A percentile compares a stretch with the other conserved stretches of the same genome.
Evolutionary conservation across 37 sponge, comb jelly and placozoan genomes (phyloP).

Genomic region (Petrosia ficiformis): DNA sequence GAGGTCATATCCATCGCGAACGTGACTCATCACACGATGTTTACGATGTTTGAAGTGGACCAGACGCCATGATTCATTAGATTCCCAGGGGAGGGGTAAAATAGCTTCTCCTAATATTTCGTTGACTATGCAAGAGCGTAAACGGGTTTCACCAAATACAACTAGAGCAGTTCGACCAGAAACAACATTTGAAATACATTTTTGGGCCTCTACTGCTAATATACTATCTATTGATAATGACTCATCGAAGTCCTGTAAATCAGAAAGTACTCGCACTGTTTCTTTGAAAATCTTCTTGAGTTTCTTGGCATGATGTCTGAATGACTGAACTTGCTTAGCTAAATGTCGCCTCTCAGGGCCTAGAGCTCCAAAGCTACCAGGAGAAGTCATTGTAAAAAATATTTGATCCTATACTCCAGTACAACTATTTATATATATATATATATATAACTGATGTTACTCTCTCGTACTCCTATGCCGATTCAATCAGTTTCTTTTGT

Average conservation of each 20-base stretch:
- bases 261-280: slow-evolving; percentile 74
- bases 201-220: slow-evolving; percentile 66
- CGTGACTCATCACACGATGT: slow-evolving; percentile 41
- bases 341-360: slow-evolving; percentile 62
- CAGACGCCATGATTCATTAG: slow-evolving; percentile 75
- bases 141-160: slow-evolving; percentile 70
- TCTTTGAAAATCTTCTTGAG: slow-evolving; percentile 85
- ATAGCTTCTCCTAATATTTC: slow-evolving; percentile 81
- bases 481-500: too few species aligned
- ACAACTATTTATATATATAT: too few species aligned
- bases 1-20: slow-evolving; percentile 52
- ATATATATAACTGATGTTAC: too few species aligned
- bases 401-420: too few species aligned
- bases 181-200: slow-evolving; percentile 80
- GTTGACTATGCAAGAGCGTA: slow-evolving; percentile 64
- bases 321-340: slow-evolving; percentile 55
- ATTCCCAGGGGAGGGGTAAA: slow-evolving; percentile 31
- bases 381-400: neutral
- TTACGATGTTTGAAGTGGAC: slow-evolving; percentile 71
- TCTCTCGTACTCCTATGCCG: too few species aligned
- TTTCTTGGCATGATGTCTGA: slow-evolving; percentile 67
- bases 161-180: slow-evolving; percentile 76
- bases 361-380: slow-evolving; percentile 6
- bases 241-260: slow-evolving; percentile 83
- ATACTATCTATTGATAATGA: slow-evolving; percentile 68